Evolutionary conservation across 2,888 invertebrate genomes (phyloP).

Genomic region (Vesta saturnalis): DNA sequence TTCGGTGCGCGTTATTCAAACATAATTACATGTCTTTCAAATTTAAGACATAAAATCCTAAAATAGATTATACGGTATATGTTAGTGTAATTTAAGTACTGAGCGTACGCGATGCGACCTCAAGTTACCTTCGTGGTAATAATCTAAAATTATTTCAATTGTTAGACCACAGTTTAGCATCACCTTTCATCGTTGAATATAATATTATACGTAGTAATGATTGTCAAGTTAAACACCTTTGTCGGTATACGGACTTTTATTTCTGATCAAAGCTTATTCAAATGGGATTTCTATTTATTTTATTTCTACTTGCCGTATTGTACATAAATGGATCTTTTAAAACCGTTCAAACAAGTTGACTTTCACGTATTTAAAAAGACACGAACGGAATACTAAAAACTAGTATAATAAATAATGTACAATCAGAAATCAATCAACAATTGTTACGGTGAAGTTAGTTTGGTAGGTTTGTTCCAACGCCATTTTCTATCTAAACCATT

Average conservation of each 20-base stretch:
- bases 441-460: conserved; percentile 15
- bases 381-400: conserved; percentile 4
- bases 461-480: conserved; percentile 8
- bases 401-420: conserved; percentile 3
- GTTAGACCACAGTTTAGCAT: not conserved
- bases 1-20: too few relatives aligned
- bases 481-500: conserved; percentile 12
- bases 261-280: conserved; percentile 30
- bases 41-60: conserved; percentile 1
- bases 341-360: conserved; percentile 22
- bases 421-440: conserved; percentile 5
- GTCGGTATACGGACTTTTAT: conserved; percentile 21
- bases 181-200: conserved; percentile 11
- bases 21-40: not conserved
- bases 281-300: conserved; percentile 21
- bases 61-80: not conserved
- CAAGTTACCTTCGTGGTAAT: conserved; percentile 1
- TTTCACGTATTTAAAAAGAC: conserved; percentile 20
- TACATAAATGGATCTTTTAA: conserved; percentile 22
- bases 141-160: conserved; percentile 1
- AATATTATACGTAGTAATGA: conserved; percentile 28
- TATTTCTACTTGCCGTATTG: conserved; percentile 15
- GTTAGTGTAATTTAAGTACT: not conserved
- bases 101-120: not conserved
- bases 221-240: conserved; percentile 19